Evolutionary conservation across 2,113 vertebrate species (phyloP).

Genomic region (Alexandromys fortis): DNA sequence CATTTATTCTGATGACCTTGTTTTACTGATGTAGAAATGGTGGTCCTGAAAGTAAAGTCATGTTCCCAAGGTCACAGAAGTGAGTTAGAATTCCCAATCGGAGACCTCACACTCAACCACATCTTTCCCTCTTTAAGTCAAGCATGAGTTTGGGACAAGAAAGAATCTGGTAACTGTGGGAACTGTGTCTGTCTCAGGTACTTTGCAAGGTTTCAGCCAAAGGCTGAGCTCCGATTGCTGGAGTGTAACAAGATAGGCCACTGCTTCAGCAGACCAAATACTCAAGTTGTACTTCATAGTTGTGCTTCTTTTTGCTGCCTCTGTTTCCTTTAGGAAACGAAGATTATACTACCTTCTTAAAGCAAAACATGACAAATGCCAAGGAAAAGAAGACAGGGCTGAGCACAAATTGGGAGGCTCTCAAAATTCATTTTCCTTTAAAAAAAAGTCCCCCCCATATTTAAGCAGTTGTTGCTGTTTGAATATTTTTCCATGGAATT

Average conservation of each 20-base stretch:
- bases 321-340: neutral
- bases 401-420: neutral
- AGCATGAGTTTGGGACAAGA: constrained; percentile 61
- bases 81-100: neutral
- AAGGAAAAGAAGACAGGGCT: neutral
- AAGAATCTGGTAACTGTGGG: constrained; percentile 50
- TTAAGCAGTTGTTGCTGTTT: neutral
- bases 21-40: constrained; percentile 66
- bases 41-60: constrained; percentile 27
- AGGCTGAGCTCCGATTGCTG: neutral
- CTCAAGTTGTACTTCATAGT: neutral
- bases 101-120: constrained; percentile 52
- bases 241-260: neutral
- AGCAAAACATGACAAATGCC: neutral
- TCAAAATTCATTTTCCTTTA: neutral
- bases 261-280: neutral
- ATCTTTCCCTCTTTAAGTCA: constrained; percentile 44
- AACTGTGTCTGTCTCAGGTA: neutral
- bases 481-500: neutral
- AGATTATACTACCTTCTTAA: neutral
- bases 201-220: neutral
- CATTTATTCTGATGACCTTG: constrained; percentile 77
- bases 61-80: constrained; percentile 65
- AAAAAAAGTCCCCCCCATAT: neutral
- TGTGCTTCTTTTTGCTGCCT: neutral